A percentile compares a stretch with the other conserved stretches of the same genome.
phyloP scores from a whole-genome alignment of 2,113 vertebrate genomes.

The Fukomys damarensis region DNA sequence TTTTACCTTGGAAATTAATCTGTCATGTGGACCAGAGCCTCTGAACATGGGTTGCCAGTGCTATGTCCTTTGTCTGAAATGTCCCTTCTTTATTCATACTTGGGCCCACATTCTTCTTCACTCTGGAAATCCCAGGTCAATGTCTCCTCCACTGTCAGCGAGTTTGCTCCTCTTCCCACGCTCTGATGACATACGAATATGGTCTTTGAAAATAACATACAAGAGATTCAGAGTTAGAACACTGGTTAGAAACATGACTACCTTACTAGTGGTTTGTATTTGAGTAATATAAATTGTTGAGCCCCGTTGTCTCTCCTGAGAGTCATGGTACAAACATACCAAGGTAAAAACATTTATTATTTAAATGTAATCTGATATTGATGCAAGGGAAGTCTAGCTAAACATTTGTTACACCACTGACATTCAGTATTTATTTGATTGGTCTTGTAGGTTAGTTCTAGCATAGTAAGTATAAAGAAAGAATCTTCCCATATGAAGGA shows the following conservation, averaged over 20 bases:
- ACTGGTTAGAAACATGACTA: background rate
- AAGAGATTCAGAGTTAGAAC: background rate
- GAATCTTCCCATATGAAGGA: background rate
- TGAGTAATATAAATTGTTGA: background rate
- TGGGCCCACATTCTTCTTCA: background rate
- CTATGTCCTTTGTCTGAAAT: background rate
- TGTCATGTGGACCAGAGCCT: background rate
- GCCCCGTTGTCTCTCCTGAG: background rate
- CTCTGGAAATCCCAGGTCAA: background rate
- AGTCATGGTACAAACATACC: background rate
- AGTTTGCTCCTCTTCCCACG: background rate
- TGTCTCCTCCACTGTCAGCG: background rate
- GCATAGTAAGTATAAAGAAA: background rate
- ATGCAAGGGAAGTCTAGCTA: background rate
- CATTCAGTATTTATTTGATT: background rate
- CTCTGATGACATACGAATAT: background rate
- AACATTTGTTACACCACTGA: background rate
- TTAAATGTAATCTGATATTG: background rate
- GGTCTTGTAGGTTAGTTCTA: background rate
- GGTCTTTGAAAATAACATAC: background rate
- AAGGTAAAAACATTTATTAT: background rate
- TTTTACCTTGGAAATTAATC: background rate
- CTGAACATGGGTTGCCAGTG: background rate
- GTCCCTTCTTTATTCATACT: background rate
- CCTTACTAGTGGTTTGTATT: background rate